phyloP scores from a whole-genome alignment of 2,113 vertebrate species.

The Sinosuthora webbiana region DNA sequence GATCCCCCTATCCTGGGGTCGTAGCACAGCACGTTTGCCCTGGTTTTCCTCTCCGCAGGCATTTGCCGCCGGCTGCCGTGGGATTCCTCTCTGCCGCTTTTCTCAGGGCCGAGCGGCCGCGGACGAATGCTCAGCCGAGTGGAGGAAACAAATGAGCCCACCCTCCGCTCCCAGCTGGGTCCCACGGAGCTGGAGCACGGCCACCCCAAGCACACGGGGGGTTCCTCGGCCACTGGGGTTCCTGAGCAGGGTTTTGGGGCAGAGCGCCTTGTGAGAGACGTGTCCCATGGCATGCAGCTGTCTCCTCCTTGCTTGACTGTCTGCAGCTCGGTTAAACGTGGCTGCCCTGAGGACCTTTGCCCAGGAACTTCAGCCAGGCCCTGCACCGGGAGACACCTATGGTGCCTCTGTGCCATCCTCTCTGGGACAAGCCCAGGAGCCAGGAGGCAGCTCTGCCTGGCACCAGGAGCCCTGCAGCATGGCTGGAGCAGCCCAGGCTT shows the following conservation, averaged over 20 bases:
- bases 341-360: not conserved
- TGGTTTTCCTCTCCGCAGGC: not conserved
- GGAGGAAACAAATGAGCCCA: constrained; percentile 39
- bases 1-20: fast-evolving
- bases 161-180: not conserved
- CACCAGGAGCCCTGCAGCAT: fast-evolving
- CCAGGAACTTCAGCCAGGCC: not conserved
- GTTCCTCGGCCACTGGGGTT: fast-evolving
- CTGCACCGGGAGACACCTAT: fast-evolving
- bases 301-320: fast-evolving
- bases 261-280: fast-evolving
- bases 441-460: not conserved
- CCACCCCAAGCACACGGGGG: fast-evolving
- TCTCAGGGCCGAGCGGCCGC: not conserved
- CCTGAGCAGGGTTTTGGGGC: not conserved
- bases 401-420: not conserved
- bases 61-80: not conserved
- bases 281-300: fast-evolving
- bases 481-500: not conserved
- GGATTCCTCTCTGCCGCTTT: not conserved
- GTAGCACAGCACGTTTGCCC: not conserved
- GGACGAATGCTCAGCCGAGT: not conserved
- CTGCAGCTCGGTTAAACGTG: fast-evolving
- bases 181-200: fast-evolving
- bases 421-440: fast-evolving